Evolutionary conservation across 2,888 invertebrate species (phyloP), one percentile per base, ranked within the genome.

Genomic region (Drosophila conformis): DNA sequence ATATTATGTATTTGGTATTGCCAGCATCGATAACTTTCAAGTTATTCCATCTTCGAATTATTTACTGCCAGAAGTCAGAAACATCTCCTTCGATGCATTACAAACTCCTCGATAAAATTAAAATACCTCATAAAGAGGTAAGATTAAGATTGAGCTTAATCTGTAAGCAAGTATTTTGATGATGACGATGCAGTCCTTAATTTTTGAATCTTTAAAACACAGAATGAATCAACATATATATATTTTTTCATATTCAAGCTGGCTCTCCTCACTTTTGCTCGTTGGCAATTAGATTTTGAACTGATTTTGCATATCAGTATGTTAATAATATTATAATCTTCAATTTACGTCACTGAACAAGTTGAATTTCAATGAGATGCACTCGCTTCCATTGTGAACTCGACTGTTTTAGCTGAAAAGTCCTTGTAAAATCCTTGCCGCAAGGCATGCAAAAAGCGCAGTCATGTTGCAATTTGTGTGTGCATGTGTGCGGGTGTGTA

Each of bases 1-100:
- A 84, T 85, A 72, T 89, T 81, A 87, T 80, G 68, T 72, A 69
- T 78, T 79, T 35, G 35, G 69, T 29, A 79, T 80, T 77, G 73
- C 54, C 52, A 46, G 60, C 74, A 67, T 65, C 72, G 76, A 76
- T 76, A 68, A 35, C 42, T 48, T 65, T 62, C 21, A 35, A 21
- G 48, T 33, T 51, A n/a, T 33, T 54, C 60, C 48, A 57, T 35
- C 6, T 42, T 21, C 7, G 42, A 6, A 42, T 21, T n/a, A 6
- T 42, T 2, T 42, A n/a, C 11, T 35, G 6, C 35, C 35, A 35
- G 35, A 6, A 15, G 15, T 35, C 35, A 15, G 15, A 35, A 36
- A 15, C 4, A 2, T 6, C 0, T 5, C 15, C 35, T 36, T 36
- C 35, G 35, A 35, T 35, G 35, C 5, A 0, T 35, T 13, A 35